Evolutionary conservation across 2,113 vertebrate genomes (phyloP).

Genomic region (Dendrocopos noguchii): DNA sequence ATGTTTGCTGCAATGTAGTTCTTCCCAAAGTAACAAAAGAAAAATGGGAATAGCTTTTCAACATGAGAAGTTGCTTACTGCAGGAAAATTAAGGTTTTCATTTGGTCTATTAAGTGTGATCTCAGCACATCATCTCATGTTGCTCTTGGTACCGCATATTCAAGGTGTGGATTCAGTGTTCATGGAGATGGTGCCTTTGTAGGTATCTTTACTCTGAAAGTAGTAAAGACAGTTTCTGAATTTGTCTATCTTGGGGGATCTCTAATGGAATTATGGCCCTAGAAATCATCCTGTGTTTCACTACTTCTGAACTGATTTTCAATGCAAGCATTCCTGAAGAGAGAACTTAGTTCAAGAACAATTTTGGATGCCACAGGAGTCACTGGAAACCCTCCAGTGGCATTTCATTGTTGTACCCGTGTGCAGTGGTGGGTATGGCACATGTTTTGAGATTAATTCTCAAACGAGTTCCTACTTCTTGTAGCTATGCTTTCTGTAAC

Average conservation of each 20-base stretch:
- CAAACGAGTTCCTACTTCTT: neutral
- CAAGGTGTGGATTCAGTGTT: accelerated
- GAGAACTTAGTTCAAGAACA: neutral
- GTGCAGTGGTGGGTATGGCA: neutral
- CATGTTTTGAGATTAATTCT: neutral
- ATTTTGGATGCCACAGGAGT: neutral
- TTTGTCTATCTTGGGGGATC: neutral
- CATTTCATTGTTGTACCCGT: neutral
- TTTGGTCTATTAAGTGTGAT: neutral
- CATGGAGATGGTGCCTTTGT: neutral
- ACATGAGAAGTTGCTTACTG: neutral
- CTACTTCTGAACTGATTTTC: neutral
- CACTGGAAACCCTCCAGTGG: neutral
- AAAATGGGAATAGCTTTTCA: neutral
- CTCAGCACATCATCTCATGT: neutral
- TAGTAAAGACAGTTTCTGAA: neutral
- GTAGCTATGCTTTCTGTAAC: neutral
- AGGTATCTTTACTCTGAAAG: neutral
- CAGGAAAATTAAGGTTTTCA: neutral
- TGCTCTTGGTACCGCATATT: neutral
- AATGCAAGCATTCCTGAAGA: neutral
- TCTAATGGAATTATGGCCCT: neutral
- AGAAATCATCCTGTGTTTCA: neutral
- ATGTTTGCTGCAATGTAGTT: neutral
- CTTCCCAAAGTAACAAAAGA: neutral